Evolutionary conservation across 37 sponge, comb jelly and placozoan genomes (phyloP).

Genomic region (Spongia lamella): DNA sequence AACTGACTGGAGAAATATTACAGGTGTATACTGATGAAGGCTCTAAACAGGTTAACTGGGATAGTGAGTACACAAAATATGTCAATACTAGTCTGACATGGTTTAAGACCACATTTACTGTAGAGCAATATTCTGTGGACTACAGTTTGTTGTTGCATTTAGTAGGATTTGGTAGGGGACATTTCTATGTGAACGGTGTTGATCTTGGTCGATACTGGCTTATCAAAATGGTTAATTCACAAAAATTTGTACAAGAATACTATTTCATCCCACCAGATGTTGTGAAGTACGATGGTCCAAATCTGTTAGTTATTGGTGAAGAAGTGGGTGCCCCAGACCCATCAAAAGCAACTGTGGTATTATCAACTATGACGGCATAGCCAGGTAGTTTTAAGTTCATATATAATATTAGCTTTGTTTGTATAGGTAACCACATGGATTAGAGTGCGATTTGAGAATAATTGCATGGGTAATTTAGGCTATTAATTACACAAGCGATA

Average conservation of each 20-base stretch:
- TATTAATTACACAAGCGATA: no score
- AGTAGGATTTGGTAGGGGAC: conserved; percentile 30
- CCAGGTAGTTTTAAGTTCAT: no score
- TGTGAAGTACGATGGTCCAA: conserved; percentile 4
- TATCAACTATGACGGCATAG: conserved; percentile 10
- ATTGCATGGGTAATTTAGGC: no score
- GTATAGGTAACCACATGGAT: no score
- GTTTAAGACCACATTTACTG: conserved; percentile 17
- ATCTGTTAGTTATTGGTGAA: conserved; percentile 32
- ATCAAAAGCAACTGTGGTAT: conserved; percentile 6
- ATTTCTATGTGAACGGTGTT: conserved; percentile 50
- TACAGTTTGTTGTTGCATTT: conserved; percentile 36
- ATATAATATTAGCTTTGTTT: no score
- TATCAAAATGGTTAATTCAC: conserved; percentile 8
- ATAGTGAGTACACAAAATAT: not conserved
- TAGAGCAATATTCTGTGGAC: no score
- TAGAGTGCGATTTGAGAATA: no score
- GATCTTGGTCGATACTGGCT: conserved; percentile 63
- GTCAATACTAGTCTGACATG: conserved; percentile 27
- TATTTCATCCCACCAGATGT: conserved; percentile 32
- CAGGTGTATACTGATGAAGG: conserved; percentile 18
- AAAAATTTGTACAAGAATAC: conserved; percentile 37
- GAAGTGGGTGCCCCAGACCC: conserved; percentile 31
- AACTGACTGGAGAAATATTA: conserved; percentile 31
- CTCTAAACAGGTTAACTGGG: conserved; percentile 14